phyloP scores from a whole-genome alignment of 2,797 vertebrate genomes.

The Vireo griseus region DNA sequence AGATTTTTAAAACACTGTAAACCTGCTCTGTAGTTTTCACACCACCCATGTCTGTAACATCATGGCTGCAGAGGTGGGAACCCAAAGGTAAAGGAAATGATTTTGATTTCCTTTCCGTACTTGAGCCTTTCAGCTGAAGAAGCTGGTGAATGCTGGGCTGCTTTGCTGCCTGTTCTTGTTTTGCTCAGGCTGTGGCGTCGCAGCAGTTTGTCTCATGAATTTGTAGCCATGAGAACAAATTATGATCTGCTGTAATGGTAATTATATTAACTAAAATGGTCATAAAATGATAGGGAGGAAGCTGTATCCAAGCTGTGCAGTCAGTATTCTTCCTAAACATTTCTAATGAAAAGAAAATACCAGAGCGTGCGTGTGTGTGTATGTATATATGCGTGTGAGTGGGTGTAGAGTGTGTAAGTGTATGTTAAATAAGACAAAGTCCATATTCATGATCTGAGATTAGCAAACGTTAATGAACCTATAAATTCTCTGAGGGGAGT shows the following conservation, averaged over 20 bases:
- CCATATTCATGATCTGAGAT: neutral
- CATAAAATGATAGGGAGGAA: neutral
- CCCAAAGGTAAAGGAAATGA: neutral
- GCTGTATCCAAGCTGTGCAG: neutral
- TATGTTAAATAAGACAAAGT: neutral
- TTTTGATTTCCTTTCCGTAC: neutral
- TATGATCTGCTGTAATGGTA: neutral
- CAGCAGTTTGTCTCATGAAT: slow-evolving; percentile 3
- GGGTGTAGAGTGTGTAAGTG: neutral
- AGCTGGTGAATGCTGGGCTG: neutral
- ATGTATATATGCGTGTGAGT: fast-evolving
- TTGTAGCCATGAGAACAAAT: slow-evolving; percentile 29
- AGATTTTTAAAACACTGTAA: fast-evolving
- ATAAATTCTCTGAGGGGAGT: neutral
- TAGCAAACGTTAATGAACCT: neutral
- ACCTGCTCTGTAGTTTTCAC: neutral
- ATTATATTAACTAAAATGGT: neutral
- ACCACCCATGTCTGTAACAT: neutral
- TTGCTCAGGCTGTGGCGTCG: neutral
- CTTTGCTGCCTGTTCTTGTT: neutral
- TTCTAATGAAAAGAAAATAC: neutral
- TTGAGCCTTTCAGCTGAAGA: neutral
- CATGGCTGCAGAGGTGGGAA: neutral
- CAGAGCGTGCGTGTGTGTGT: fast-evolving
- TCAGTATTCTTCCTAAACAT: neutral